phyloP scores from a whole-genome alignment of 1,140 invertebrate genomes.

The Trissolcus basalis region DNA sequence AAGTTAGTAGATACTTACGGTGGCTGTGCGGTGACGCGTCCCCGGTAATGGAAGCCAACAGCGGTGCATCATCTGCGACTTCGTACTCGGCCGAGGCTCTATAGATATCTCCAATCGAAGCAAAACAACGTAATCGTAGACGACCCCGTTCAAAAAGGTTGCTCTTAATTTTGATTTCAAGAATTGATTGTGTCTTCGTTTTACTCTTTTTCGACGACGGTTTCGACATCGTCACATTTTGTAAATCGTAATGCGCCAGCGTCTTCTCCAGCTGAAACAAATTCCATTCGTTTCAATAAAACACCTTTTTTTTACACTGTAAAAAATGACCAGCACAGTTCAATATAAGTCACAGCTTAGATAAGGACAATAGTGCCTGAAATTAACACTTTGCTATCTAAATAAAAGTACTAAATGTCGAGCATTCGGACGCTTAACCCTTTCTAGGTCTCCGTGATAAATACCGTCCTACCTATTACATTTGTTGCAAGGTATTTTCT shows the following conservation, averaged over 20 bases:
- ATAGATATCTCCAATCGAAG: constrained; percentile 68
- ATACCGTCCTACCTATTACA: no score
- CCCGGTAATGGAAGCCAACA: constrained; percentile 71
- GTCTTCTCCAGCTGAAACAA: background rate
- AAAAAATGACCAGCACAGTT: no score
- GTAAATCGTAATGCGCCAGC: background rate
- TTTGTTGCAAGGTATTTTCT: no score
- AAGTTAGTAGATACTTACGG: constrained; percentile 63
- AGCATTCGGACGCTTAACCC: no score
- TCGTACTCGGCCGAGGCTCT: constrained; percentile 64
- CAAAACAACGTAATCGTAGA: constrained; percentile 67
- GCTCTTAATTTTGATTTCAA: constrained; percentile 66
- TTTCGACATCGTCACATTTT: background rate
- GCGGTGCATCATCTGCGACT: constrained; percentile 68
- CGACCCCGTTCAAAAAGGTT: constrained; percentile 65
- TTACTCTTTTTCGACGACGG: constrained; percentile 46
- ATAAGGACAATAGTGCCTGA: no score
- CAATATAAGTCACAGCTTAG: no score
- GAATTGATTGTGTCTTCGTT: constrained; percentile 60
- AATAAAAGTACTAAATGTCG: no score
- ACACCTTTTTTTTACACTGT: no score
- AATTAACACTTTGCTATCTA: no score
- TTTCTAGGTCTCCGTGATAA: no score
- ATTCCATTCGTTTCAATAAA: no score
- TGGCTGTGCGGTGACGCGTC: constrained; percentile 69